These are phyloP conservation scores for Eufriesea mexicana DNA, from an alignment of 1,140 invertebrate species.

Conservation along the genomic window DNA sequence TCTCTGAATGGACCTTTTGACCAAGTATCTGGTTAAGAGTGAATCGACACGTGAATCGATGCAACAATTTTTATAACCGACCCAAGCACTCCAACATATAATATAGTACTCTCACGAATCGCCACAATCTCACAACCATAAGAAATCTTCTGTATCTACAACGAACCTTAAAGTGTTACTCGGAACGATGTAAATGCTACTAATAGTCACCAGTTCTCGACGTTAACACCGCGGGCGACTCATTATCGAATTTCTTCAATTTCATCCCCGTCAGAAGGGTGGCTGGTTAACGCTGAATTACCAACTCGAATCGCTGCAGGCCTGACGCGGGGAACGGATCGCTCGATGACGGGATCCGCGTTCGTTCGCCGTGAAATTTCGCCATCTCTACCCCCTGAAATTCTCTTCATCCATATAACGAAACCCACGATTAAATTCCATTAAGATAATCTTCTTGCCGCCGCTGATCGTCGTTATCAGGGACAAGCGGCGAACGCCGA, in stretches of 20 bases:
- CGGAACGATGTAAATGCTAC: not conserved
- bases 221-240: not conserved
- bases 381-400: constrained; percentile 11
- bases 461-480: constrained; percentile 56
- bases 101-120: too few relatives aligned
- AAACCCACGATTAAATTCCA: constrained; percentile 62
- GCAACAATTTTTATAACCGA: too few relatives aligned
- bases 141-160: too few relatives aligned
- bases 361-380: constrained; percentile 25
- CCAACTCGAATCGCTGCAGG: not conserved
- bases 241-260: constrained; percentile 16
- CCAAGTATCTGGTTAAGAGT: too few relatives aligned
- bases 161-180: too few relatives aligned
- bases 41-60: too few relatives aligned
- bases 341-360: not conserved
- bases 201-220: not conserved
- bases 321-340: not conserved
- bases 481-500: constrained; percentile 33
- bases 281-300: constrained; percentile 4
- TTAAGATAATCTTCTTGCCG: constrained; percentile 54
- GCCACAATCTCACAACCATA: too few relatives aligned
- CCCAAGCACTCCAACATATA: too few relatives aligned
- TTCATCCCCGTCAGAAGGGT: not conserved
- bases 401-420: constrained; percentile 43
- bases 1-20: too few relatives aligned